Conservation (phyloP, 2,113 vertebrate genomes). For the Montifringilla adamsi region DNA sequence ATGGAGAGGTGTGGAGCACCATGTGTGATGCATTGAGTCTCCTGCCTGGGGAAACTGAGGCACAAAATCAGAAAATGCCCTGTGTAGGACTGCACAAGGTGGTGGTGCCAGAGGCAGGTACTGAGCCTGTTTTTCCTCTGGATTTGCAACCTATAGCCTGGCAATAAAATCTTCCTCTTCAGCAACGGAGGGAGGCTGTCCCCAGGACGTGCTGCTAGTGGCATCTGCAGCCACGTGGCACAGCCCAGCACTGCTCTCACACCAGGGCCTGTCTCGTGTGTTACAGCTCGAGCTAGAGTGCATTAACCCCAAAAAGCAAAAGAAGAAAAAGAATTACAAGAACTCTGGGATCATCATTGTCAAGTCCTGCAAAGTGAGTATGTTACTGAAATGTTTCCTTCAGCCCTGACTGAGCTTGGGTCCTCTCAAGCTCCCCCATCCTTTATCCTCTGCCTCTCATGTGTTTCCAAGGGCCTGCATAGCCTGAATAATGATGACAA, state of each 20-base stretch:
- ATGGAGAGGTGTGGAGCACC: not conserved
- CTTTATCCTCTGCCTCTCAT: not conserved
- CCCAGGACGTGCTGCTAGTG: not conserved
- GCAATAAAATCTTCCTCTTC: not conserved
- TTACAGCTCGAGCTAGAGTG: constrained; percentile 94
- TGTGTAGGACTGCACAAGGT: not conserved
- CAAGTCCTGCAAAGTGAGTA: constrained; percentile 89
- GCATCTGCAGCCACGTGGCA: not conserved
- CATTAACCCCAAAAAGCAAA: constrained; percentile 97
- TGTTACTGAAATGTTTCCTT: fast-evolving
- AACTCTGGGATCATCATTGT: constrained; percentile 93
- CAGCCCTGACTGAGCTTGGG: fast-evolving
- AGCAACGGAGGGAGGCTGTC: not conserved
- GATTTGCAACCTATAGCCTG: not conserved
- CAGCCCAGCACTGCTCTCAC: not conserved
- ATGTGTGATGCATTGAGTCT: fast-evolving
- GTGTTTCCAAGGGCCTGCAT: fast-evolving
- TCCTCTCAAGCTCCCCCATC: fast-evolving
- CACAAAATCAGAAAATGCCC: not conserved
- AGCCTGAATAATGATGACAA: not conserved
- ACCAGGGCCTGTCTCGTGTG: fast-evolving
- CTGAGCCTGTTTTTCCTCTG: not conserved
- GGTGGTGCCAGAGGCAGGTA: not conserved
- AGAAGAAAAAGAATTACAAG: constrained; percentile 96
- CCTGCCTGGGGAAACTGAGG: not conserved